A percentile compares a stretch with the other conserved stretches of the same genome.
Conservation (phyloP, 2,797 vertebrate species). For the Rhabdophis nuchalis region DNA sequence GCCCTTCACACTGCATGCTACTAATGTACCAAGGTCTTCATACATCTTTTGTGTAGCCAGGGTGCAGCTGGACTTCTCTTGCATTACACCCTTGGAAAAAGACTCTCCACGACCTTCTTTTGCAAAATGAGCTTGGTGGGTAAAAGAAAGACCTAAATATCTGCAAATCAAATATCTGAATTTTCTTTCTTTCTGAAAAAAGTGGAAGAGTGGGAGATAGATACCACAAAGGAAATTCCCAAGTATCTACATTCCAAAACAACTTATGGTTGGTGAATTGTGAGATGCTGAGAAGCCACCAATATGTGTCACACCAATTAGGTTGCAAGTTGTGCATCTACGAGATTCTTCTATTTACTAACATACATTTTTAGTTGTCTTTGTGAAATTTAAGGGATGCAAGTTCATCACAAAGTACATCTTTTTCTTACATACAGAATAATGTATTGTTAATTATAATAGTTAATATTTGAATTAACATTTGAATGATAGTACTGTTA, state of each 20-base stretch:
- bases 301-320: not conserved
- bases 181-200: not conserved
- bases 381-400: not conserved
- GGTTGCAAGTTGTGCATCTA: not conserved
- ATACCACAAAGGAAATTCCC: not conserved
- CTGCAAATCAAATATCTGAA: not conserved
- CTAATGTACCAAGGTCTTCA: not conserved
- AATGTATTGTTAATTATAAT: not conserved
- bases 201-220: not conserved
- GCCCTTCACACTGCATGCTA: not conserved
- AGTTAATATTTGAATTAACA: not conserved
- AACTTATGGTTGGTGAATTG: not conserved
- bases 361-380: not conserved
- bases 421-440: not conserved
- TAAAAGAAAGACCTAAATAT: not conserved
- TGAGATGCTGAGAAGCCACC: not conserved
- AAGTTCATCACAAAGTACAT: not conserved
- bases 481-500: fast-evolving
- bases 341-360: not conserved
- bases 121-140: not conserved
- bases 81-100: too few relatives aligned
- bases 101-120: not conserved
- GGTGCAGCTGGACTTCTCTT: not conserved
- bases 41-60: not conserved
- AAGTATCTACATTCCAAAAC: not conserved